Percentiles rank a stretch among this genome's conserved stretches.
These are phyloP conservation scores for Esox masquinongy DNA, from an alignment of 2,797 vertebrate species.

Conservation along the genomic window DNA sequence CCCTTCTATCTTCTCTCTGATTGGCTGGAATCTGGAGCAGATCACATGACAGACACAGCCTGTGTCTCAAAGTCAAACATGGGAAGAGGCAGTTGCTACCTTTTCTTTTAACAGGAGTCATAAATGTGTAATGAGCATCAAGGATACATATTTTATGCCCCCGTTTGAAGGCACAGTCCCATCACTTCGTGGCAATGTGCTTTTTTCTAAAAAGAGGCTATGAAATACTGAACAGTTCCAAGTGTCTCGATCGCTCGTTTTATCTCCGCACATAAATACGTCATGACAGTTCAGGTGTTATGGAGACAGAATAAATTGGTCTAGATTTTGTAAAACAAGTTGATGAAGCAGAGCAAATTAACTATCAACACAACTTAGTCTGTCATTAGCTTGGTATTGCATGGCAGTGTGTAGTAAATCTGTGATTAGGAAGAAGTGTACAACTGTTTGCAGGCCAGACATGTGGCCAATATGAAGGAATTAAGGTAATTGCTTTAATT, in stretches of 20 bases:
- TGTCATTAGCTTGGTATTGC: not conserved
- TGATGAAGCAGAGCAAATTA: constrained; percentile 43
- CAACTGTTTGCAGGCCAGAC: not conserved
- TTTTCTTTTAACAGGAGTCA: constrained; percentile 78
- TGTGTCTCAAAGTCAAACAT: constrained; percentile 73
- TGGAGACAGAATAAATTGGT: not conserved
- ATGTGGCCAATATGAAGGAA: not conserved
- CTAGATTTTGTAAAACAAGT: constrained; percentile 28
- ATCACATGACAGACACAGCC: constrained; percentile 68
- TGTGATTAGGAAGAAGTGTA: not conserved
- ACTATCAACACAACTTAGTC: not conserved
- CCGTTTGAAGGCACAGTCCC: constrained; percentile 73
- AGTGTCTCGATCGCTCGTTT: constrained; percentile 53
- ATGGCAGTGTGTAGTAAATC: not conserved
- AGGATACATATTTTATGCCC: constrained; percentile 77
- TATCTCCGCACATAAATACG: constrained; percentile 61
- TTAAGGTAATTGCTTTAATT: not conserved
- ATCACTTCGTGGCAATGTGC: constrained; percentile 63
- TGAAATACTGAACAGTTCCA: constrained; percentile 59
- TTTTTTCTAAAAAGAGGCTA: constrained; percentile 64
- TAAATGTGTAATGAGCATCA: constrained; percentile 80
- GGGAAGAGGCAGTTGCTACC: constrained; percentile 70
- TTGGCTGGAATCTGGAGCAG: constrained; percentile 78
- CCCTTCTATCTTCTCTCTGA: constrained; percentile 59
- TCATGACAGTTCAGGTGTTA: constrained; percentile 40